Evolutionary conservation across 2,113 vertebrate species (phyloP).

Genomic region (Holacanthus passer): DNA sequence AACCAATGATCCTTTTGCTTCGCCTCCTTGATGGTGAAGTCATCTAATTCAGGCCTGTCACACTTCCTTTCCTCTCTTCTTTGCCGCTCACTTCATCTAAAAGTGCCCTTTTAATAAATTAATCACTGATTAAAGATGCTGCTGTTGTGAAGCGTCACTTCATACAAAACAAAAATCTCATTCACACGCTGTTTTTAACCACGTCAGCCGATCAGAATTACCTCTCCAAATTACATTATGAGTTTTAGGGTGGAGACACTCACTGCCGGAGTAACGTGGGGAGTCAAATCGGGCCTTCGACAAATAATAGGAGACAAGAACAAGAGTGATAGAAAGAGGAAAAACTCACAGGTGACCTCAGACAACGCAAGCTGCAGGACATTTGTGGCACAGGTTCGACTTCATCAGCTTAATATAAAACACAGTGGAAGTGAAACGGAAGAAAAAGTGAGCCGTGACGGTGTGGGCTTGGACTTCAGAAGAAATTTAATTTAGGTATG

Average conservation of each 20-base stretch:
- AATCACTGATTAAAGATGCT: neutral
- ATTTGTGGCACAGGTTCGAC: neutral
- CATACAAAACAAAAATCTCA: neutral
- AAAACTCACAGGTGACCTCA: neutral
- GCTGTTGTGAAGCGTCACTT: neutral
- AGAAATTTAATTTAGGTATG: constrained; percentile 52
- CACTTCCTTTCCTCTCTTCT: neutral
- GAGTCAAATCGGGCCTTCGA: neutral
- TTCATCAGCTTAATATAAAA: neutral
- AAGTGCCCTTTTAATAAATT: neutral
- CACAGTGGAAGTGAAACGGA: neutral
- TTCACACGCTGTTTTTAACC: neutral
- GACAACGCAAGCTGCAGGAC: neutral
- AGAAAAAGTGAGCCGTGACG: neutral
- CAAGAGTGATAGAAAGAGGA: constrained; percentile 1
- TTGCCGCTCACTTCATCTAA: neutral
- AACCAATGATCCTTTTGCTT: too few species aligned
- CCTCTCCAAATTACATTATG: constrained; percentile 54
- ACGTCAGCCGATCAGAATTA: constrained; percentile 58
- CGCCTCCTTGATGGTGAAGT: neutral
- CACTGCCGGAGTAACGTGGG: neutral
- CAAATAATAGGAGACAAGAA: neutral
- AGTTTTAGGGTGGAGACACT: constrained; percentile 44
- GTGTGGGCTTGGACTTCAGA: constrained; percentile 4
- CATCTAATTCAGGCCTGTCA: neutral